phyloP scores from a whole-genome alignment of 2,113 vertebrate genomes.

The Rhegmatorhina hoffmannsi region DNA sequence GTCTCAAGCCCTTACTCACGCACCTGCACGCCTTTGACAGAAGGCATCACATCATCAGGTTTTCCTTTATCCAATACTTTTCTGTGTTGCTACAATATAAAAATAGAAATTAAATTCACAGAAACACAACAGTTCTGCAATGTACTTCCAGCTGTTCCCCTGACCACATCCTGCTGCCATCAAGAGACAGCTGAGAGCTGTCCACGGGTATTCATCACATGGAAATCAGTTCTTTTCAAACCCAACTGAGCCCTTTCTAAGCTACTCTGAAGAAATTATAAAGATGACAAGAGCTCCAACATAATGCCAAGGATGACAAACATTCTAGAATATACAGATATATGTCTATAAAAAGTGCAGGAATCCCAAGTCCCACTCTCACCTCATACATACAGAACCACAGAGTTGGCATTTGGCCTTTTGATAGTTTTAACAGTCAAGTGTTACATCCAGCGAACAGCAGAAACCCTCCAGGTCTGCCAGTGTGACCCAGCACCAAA shows the following conservation, averaged over 20 bases:
- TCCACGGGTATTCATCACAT: background rate
- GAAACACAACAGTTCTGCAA: background rate
- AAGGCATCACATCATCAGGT: slow-evolving; percentile 95
- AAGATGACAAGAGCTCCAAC: background rate
- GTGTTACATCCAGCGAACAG: background rate
- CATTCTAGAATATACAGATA: background rate
- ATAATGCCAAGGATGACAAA: background rate
- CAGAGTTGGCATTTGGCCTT: background rate
- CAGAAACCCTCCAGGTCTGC: background rate
- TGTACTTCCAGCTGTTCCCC: background rate
- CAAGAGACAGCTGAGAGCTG: background rate
- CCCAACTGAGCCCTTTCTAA: background rate
- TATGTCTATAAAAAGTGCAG: accelerated
- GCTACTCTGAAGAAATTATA: background rate
- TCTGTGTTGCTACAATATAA: slow-evolving; percentile 93
- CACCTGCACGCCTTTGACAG: slow-evolving; percentile 94
- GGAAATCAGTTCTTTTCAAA: background rate
- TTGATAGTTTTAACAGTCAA: background rate
- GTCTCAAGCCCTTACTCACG: background rate
- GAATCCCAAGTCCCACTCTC: background rate
- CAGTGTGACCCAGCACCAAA: background rate
- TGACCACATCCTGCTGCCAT: accelerated
- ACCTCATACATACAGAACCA: background rate
- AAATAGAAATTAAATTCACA: slow-evolving; percentile 7
- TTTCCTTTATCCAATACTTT: slow-evolving; percentile 99